Conservation (phyloP, 2,888 invertebrate species). For the Incurvaria masculella region DNA sequence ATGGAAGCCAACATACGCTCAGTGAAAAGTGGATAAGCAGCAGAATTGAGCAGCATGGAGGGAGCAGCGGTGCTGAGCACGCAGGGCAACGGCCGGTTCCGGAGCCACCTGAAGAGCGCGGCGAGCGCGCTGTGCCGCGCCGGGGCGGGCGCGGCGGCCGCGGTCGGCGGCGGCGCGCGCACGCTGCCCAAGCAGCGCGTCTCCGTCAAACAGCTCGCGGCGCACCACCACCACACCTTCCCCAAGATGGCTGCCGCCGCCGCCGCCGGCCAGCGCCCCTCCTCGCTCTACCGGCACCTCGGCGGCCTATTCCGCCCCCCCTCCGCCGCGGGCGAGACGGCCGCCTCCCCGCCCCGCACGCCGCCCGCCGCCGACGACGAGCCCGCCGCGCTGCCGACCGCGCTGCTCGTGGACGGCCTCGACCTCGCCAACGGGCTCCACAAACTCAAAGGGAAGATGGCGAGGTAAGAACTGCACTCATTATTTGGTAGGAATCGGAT, state of each 20-base stretch:
- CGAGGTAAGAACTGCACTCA: too few relatives aligned
- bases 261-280: conserved; percentile 19
- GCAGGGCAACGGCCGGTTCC: conserved; percentile 44
- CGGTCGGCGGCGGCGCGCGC: conserved; percentile 24
- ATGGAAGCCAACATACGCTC: neutral
- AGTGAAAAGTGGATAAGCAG: neutral
- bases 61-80: conserved; percentile 52
- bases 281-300: neutral
- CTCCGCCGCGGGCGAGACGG: conserved; percentile 14
- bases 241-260: conserved; percentile 42
- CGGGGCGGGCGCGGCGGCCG: conserved; percentile 8
- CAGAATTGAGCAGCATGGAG: conserved; percentile 36
- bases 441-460: neutral
- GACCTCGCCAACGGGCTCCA: neutral
- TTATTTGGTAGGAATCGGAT: too few relatives aligned
- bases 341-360: conserved; percentile 34
- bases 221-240: conserved; percentile 41
- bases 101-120: conserved; percentile 46
- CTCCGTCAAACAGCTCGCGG: conserved; percentile 30
- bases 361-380: conserved; percentile 34
- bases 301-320: conserved; percentile 5
- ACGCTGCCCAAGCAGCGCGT: conserved; percentile 46
- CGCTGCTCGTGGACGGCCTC: neutral
- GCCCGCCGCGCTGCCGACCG: conserved; percentile 16
- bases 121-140: conserved; percentile 37